Evolutionary conservation across 2,113 vertebrate species (phyloP).

Genomic region (Sinocyclocheilus maitianheensis): DNA sequence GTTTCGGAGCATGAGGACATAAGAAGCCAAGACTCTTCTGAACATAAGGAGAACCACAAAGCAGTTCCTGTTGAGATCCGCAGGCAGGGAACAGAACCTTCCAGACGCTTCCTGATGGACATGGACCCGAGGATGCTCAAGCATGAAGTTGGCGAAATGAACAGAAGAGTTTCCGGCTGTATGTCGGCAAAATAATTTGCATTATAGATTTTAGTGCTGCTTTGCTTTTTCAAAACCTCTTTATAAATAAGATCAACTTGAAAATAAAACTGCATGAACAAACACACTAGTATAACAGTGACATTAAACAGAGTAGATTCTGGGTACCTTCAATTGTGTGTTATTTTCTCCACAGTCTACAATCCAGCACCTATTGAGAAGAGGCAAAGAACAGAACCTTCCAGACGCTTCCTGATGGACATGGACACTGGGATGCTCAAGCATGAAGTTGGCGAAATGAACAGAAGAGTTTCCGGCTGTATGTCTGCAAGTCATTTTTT

Average conservation of each 20-base stretch:
- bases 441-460: not conserved
- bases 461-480: conserved; percentile 49
- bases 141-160: too few relatives aligned
- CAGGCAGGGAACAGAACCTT: conserved; percentile 47
- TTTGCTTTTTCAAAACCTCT: too few relatives aligned
- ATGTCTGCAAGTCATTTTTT: conserved; percentile 10
- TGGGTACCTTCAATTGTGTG: not conserved
- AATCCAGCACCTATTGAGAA: not conserved
- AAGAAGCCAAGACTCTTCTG: not conserved
- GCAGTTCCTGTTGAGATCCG: not conserved
- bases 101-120: too few relatives aligned
- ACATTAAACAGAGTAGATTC: not conserved
- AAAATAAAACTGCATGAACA: too few relatives aligned
- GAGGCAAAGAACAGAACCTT: conserved; percentile 56
- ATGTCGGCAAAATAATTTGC: too few relatives aligned
- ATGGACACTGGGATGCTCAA: not conserved
- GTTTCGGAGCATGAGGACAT: too few relatives aligned
- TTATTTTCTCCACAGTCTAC: not conserved
- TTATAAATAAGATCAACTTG: too few relatives aligned
- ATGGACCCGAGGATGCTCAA: too few relatives aligned
- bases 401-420: not conserved
- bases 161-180: too few relatives aligned
- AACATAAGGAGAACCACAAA: not conserved
- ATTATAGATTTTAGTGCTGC: too few relatives aligned
- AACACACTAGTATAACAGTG: too few relatives aligned